Evolutionary conservation across 2,113 vertebrate species (phyloP).

Genomic region (Pedionomus torquatus): DNA sequence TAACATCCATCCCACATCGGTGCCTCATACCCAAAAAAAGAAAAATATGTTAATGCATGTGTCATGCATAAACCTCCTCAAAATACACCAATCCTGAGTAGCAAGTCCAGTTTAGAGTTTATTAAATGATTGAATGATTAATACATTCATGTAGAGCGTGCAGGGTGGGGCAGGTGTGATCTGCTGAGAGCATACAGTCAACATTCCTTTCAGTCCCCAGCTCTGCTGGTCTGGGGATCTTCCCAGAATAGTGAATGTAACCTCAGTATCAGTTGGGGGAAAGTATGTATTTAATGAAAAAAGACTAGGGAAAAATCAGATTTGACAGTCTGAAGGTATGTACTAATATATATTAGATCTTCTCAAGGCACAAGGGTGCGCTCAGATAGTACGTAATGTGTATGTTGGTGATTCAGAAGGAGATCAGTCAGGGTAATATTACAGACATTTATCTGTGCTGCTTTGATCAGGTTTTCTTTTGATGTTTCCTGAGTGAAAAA

Average conservation of each 20-base stretch:
- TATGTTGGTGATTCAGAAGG: not conserved
- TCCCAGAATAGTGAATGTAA: not conserved
- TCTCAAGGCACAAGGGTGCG: not conserved
- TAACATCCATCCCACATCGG: not conserved
- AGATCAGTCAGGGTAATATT: slow-evolving; percentile 21
- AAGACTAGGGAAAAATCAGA: not conserved
- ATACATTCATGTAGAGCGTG: not conserved
- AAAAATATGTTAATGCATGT: rapidly evolving
- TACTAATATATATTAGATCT: not conserved
- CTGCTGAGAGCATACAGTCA: not conserved
- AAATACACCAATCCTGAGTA: not conserved
- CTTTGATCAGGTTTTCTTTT: slow-evolving; percentile 55
- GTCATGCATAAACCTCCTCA: not conserved
- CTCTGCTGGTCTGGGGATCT: not conserved
- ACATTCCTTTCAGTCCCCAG: not conserved
- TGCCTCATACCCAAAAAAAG: not conserved
- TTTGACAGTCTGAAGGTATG: not conserved
- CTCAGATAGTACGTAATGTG: not conserved
- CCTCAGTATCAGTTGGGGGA: not conserved
- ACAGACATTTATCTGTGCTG: slow-evolving; percentile 8
- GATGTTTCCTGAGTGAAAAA: not conserved
- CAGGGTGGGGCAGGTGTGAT: not conserved
- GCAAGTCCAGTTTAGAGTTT: not conserved
- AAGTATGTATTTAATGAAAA: not conserved
- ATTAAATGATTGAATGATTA: not conserved